A percentile compares a stretch with the other conserved stretches of the same genome.
Conservation (phyloP, 2,888 invertebrate species). For the Folsomia candida region DNA sequence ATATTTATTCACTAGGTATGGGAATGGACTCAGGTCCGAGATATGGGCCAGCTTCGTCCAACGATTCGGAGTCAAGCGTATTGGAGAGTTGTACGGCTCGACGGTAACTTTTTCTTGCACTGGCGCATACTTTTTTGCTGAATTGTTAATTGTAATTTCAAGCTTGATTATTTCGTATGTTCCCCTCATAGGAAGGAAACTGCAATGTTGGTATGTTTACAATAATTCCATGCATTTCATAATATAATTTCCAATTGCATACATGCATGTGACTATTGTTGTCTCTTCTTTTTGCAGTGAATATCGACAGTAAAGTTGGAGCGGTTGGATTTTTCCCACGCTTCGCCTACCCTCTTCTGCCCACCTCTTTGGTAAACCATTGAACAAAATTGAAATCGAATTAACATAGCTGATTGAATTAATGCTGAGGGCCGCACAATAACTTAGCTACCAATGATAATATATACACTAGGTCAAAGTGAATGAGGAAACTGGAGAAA, state of each 20-base stretch:
- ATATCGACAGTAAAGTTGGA: conserved; percentile 86
- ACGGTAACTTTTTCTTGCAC: no score
- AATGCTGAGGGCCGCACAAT: no score
- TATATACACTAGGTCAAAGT: no score
- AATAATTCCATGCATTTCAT: neutral
- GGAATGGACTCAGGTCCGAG: conserved; percentile 90
- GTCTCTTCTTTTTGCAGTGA: conserved; percentile 64
- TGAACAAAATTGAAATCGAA: no score
- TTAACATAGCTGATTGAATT: no score
- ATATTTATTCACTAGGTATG: conserved; percentile 57
- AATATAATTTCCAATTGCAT: neutral
- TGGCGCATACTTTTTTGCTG: no score
- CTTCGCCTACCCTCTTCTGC: conserved; percentile 82
- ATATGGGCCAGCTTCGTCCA: conserved; percentile 84
- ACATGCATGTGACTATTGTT: neutral
- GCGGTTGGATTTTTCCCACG: conserved; percentile 92
- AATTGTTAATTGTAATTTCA: no score
- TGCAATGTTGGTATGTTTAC: conserved; percentile 76
- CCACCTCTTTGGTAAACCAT: conserved; percentile 89
- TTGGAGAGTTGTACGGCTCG: conserved; percentile 93
- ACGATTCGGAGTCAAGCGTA: conserved; percentile 75
- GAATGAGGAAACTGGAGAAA: conserved; percentile 82
- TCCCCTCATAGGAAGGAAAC: conserved; percentile 68
- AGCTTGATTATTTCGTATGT: neutral
- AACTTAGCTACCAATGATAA: no score